Evolutionary conservation across 2,888 invertebrate genomes (phyloP), one percentile per base, ranked within the genome.

Genomic region (Ferrisia virgata): DNA sequence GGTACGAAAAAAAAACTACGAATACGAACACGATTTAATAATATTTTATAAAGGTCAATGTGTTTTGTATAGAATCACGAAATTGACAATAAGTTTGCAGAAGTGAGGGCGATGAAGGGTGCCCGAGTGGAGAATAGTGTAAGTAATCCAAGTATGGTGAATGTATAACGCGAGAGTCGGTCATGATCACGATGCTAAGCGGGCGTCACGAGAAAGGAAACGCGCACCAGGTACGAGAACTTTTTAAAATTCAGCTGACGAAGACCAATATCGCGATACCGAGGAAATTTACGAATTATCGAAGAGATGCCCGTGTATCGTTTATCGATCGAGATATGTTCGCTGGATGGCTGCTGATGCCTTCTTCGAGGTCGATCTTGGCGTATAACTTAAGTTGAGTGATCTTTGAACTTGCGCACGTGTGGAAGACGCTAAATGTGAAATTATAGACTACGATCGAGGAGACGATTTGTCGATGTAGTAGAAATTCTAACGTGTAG

Each of bases 31-130:
- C 64, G 64, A 28, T 64, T 64, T 28, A 25, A 64, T 64, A 64
- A n/a, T n/a, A n/a, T n/a, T n/a, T 64, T 31, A 22, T 39, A 18
- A 39, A 79, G 28, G 84, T 36, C 58, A 40, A 78, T 33, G 58
- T 58, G 58, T 43, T 47, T 69, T 33, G 33, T n/a, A 33, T 47
- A 47, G 43, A 76, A 47, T 72, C 84, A 79, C 69, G 85, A 85
- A 85, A 83, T 76, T 85, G 85, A 85, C 84, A 87, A 87, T 87
- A 86, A 88, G 88, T 83, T 87, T 88, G 86, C 89, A 89, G 87
- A 88, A 90, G n/a, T n/a, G n/a, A n/a, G 86, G 89, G 91, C 88
- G 40, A 40, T 40, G 40, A 40, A 40, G 13, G 40, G 13, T 13
- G 40, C 13, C 18, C 9, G 53, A 22, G 9, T 36, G 22, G 5